Base-by-base conservation (phyloP, 2,113 vertebrate species). In the Pseudonaja textilis region DNA sequence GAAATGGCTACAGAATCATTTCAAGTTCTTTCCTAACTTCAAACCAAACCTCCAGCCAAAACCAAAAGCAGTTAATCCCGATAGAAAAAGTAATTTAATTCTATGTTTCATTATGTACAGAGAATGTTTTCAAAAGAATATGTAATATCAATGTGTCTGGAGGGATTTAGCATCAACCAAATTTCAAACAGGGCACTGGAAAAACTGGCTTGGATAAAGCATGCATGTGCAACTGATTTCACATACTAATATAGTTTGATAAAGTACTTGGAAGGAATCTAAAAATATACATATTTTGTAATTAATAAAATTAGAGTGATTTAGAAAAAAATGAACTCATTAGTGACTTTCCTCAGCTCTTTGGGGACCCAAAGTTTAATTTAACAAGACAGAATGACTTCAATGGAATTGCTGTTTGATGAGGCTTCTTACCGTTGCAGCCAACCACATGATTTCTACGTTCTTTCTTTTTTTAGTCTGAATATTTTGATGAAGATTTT, bases 391-490 rank as follows among this genome's bases (percentile, higher is more conserved):
- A 93, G 18, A 42, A 91, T 11, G 42, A 26, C 55, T 57, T 2
- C 11, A 18, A 4, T 45, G 1, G 81, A 81, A 0, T 0, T 47
- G 14, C n/a, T 0, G 34, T 61, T 69, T 92, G 59, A 87, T 0
- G 34, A 54, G 22, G 81, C 4, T 87, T 92, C 98, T 98, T 97
- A 99, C 99, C 95, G 97, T 98, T 86, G 99, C 99, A 94, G 99
- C 99, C 93, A 99, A 97, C 99, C 99, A 99, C 95, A 99, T 97
- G 96, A 99, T 99, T 97, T 99, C 99, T 93, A 99, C 99, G 94
- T 99, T 99, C 97, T 99, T 99, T 93, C 98, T 99, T 96, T 99
- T 99, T 98, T 99, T 99, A 91, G 98, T 98, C 87, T 99, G 98
- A 92, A 99, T 98, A 96, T 99, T 99, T 98, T 99, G 99, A 92